Evolutionary conservation across 2,888 invertebrate species (phyloP).

Genomic region (Teinopalpus imperialis): DNA sequence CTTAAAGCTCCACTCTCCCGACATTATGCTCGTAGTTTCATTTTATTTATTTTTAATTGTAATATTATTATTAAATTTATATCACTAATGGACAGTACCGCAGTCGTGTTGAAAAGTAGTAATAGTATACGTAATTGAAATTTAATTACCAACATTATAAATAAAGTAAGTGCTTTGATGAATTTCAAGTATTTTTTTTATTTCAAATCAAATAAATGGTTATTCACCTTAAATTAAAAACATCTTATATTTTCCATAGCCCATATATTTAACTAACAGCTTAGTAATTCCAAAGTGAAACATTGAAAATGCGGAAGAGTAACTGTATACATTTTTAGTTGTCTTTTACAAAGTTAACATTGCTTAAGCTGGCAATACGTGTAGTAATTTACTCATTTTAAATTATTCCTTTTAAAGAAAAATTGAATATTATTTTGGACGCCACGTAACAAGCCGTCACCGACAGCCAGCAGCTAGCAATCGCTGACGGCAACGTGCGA

Average conservation of each 20-base stretch:
- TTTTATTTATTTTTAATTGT: conserved; percentile 1
- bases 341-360: too few species aligned
- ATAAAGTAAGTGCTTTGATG: too few species aligned
- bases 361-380: too few species aligned
- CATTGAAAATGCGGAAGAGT: too few species aligned
- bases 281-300: too few species aligned
- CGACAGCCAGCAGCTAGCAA: not conserved
- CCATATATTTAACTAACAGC: too few species aligned
- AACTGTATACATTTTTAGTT: too few species aligned
- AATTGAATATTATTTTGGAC: not conserved
- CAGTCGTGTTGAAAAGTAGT: not conserved
- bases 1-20: conserved; percentile 7
- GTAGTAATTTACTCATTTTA: not conserved
- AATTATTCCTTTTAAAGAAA: not conserved
- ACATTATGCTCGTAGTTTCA: not conserved
- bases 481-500: conserved; percentile 1
- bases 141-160: not conserved
- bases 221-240: too few species aligned
- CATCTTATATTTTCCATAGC: too few species aligned
- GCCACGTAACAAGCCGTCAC: not conserved
- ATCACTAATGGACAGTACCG: not conserved
- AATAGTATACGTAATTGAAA: not conserved
- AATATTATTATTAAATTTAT: not conserved
- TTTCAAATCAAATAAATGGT: too few species aligned
- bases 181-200: conserved; percentile 1